Evolutionary conservation across 30 jellyfish, hydroid and myxozoan genomes (phyloP).

Genomic region (Turritopsis dohrnii): DNA sequence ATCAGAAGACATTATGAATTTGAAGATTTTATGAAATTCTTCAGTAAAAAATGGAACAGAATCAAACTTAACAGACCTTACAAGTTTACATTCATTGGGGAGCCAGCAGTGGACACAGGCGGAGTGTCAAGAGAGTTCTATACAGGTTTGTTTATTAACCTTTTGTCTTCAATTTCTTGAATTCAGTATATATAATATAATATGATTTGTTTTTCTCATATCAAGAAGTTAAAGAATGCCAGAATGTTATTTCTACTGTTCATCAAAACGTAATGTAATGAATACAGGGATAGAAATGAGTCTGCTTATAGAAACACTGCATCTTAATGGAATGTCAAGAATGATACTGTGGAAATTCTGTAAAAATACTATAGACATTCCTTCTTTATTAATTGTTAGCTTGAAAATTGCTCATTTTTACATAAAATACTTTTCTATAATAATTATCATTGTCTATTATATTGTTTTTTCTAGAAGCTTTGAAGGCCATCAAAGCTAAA

Average conservation of each 20-base stretch:
- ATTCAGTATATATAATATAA: background rate
- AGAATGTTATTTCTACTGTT: background rate
- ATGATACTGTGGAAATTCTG: background rate
- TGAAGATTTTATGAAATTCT: too few species aligned
- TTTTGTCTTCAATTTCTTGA: background rate
- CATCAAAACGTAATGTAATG: background rate
- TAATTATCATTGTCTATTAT: background rate
- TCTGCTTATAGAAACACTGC: background rate
- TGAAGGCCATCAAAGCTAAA: slow-evolving; percentile 15
- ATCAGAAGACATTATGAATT: too few species aligned
- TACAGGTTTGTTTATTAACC: background rate
- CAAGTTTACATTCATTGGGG: too few species aligned
- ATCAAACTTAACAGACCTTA: too few species aligned
- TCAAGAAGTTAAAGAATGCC: background rate
- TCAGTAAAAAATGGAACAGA: too few species aligned
- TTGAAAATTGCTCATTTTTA: background rate
- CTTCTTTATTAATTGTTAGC: background rate
- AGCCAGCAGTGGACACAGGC: too few species aligned
- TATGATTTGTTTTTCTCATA: background rate
- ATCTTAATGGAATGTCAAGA: background rate
- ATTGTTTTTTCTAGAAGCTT: background rate
- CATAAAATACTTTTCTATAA: background rate
- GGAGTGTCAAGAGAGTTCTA: too few species aligned
- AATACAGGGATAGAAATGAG: background rate
- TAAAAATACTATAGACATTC: background rate